Conservation (phyloP, 2,888 invertebrate species). For the Autographa pulchrina region DNA sequence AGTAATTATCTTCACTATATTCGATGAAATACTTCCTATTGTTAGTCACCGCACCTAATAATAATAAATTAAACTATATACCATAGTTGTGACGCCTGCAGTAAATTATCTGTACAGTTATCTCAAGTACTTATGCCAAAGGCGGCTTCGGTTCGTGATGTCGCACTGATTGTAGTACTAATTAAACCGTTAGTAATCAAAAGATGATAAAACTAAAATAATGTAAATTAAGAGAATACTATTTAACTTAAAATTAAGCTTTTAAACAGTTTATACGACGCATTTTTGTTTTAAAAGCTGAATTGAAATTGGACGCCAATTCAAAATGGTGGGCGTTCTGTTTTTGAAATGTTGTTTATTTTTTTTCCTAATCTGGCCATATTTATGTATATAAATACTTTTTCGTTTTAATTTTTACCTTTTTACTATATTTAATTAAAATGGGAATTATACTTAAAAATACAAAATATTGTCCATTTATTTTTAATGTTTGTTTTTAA, state of each 20-base stretch:
- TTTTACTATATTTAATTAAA: not conserved
- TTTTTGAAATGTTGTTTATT: not conserved
- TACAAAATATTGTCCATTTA: too few species aligned
- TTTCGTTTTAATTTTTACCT: not conserved
- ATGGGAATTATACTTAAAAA: not conserved
- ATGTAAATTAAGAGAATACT: not conserved
- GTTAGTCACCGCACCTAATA: not conserved
- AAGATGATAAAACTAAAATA: not conserved
- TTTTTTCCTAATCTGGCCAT: not conserved
- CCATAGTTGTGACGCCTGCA: not conserved
- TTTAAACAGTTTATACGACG: too few species aligned
- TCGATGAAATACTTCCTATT: not conserved
- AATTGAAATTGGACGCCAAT: not conserved
- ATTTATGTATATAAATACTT: not conserved
- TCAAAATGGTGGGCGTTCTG: not conserved
- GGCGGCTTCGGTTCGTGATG: slow-evolving; percentile 25
- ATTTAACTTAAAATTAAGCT: not conserved
- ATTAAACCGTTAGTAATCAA: slow-evolving; percentile 29
- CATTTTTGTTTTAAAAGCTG: not conserved
- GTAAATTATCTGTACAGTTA: slow-evolving; percentile 33
- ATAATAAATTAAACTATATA: slow-evolving; percentile 5
- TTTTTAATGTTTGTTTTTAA: too few species aligned
- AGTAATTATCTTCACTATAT: not conserved
- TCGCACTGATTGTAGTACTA: slow-evolving; percentile 32
- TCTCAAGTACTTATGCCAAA: slow-evolving; percentile 23